Evolutionary conservation across 1,140 invertebrate genomes (phyloP), one percentile per base, ranked within the genome.

Genomic region (Acromyrmex heyeri): DNA sequence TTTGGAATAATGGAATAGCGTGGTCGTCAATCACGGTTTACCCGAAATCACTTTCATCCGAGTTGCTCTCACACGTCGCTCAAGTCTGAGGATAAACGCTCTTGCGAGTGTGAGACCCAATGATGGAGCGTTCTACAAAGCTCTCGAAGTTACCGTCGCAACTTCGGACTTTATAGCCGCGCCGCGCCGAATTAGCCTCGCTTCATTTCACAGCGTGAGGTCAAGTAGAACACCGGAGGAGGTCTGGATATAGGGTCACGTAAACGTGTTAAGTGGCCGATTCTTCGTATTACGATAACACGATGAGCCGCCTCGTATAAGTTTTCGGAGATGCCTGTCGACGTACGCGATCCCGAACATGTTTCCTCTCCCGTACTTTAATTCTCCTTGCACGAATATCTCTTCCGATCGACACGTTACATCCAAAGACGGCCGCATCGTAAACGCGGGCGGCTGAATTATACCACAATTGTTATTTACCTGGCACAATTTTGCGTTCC

Each of bases 241-340:
- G 72, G 50, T n/a, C 78, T 87, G 65, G 75, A 73, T 85, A 64
- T 55, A 83, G 50, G 61, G 64, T 89, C 86, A 86, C 38, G 73
- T 59, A 69, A 87, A 59, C 64, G 88, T 90, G 88, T 90, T 85
- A 90, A 89, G 76, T 86, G 30, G 70, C 64, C 59, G 88, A 86
- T 86, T 90, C 88, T 34, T 30, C 75, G 69, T 57, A 76, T 72
- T 81, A 81, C 76, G 86, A 87, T 90, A 85, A 87, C 57, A 59
- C 79, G 86, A 86, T 62, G 62, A 85, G 70, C 69, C 38, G 85
- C 34, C 53, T 70, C 79, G 86, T 57, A 82, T 85, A 75, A 87
- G 77, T 18, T 55, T 79, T 55, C 27, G 53, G 81, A 86, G 69
- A 14, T 65, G 57, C 70, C 76, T 82, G 89, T 86, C 89, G 86